These are phyloP conservation scores for Crotalus viridis DNA, from an alignment of 2,113 vertebrate genomes.

Conservation along the genomic window DNA sequence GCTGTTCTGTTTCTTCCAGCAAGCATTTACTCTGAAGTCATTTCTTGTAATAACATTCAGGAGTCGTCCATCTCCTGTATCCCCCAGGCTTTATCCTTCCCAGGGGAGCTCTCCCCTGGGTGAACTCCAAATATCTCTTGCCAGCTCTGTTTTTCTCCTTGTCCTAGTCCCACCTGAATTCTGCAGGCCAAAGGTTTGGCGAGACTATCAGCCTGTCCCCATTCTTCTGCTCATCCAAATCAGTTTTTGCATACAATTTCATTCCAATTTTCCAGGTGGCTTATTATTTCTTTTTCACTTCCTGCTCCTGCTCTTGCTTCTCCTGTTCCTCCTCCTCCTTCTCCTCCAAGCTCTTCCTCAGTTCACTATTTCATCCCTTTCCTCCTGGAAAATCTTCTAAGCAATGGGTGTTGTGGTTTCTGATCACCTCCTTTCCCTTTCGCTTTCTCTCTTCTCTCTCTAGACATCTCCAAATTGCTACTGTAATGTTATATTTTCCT, in stretches of 20 bases:
- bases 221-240: background rate
- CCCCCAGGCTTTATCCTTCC: background rate
- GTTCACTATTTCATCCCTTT: background rate
- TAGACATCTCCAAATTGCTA: background rate
- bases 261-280: background rate
- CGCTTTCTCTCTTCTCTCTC: background rate
- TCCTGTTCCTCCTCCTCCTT: too few relatives aligned
- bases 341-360: background rate
- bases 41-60: background rate
- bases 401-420: background rate
- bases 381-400: background rate
- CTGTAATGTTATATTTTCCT: background rate
- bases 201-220: background rate
- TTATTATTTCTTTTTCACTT: background rate
- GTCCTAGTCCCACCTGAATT: background rate
- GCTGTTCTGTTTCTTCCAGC: background rate
- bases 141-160: background rate
- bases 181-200: background rate
- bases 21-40: background rate
- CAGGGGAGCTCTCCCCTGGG: background rate
- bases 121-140: background rate
- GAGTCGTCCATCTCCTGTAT: background rate
- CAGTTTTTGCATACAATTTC: background rate
- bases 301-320: too few relatives aligned
- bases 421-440: background rate